Percentiles rank a stretch among this genome's conserved stretches.
Conservation (phyloP, 2,797 vertebrate genomes). For the Mionectes olivaceus region DNA sequence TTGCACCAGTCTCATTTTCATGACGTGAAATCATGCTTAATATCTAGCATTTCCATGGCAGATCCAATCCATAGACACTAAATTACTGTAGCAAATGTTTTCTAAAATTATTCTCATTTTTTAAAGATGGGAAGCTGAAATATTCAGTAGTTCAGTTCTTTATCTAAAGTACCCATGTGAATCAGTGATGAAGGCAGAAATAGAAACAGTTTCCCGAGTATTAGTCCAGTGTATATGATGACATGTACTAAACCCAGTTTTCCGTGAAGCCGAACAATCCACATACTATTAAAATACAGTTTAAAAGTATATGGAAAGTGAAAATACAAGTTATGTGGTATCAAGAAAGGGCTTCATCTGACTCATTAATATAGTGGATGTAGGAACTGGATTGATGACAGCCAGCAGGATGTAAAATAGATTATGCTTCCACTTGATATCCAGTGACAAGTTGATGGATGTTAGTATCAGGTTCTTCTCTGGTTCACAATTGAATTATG, state of each 20-base stretch:
- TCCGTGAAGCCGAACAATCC: not conserved
- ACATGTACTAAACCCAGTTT: not conserved
- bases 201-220: not conserved
- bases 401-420: not conserved
- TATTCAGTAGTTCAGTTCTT: not conserved
- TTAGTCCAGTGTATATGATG: not conserved
- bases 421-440: not conserved
- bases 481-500: conserved; percentile 23
- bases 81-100: not conserved
- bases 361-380: not conserved
- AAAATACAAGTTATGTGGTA: not conserved
- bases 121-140: not conserved
- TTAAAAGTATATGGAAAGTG: not conserved
- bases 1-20: not conserved
- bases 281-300: not conserved
- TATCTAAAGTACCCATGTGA: not conserved
- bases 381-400: not conserved
- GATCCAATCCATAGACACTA: not conserved
- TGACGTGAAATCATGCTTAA: not conserved
- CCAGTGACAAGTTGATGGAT: conserved; percentile 23
- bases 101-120: not conserved
- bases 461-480: not conserved
- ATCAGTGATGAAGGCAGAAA: not conserved
- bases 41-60: not conserved
- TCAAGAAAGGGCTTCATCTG: not conserved